Evolutionary conservation across 2,113 vertebrate genomes (phyloP), one percentile per base, ranked within the genome.

Genomic region (Melanerpes formicivorus): DNA sequence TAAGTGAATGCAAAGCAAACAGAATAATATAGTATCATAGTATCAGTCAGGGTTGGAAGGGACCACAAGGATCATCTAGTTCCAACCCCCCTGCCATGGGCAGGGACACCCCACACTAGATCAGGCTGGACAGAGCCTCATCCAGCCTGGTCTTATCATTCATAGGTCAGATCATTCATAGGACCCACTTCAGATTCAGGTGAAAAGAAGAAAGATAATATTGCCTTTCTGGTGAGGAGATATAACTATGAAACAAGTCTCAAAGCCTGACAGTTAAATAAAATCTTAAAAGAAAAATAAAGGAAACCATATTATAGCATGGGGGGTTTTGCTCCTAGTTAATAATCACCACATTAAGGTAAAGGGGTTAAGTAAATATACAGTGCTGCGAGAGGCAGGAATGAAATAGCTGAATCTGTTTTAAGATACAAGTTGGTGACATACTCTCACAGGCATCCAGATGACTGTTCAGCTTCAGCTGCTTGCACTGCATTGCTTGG

Each of bases 391-490:
- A 76, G 52, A 70, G 91, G 26, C 67, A 73, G 42, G 26, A 79
- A 55, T 42, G 55, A 72, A 77, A 27, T 44, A 44, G 8, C 66
- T 69, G 25, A n/a, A 56, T 74, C 76, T 71, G 64, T 16, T 87
- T 72, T 26, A 44, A 67, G 77, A 44, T 3, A 1, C 1, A 54
- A 29, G 30, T 27, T 58, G 78, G 69, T 91, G 89, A 89, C 93
- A 58, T 10, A 64, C 12, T 74, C 54, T 75, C 87, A 16, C 25
- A 85, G 86, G 88, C 93, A 95, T 59, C 11, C 5, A 1, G 70
- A 80, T 59, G 74, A 32, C 52, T 79, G 4, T 32, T 65, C 30
- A 69, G 69, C 50, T 30, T 77, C 80, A 89, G 92, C 88, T 90
- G 88, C 87, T 81, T 3, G 59, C 0, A 0, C 73, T 29, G 52